Evolutionary conservation across 2,113 vertebrate species (phyloP).

Genomic region (Chamaetylas fuelleborni): DNA sequence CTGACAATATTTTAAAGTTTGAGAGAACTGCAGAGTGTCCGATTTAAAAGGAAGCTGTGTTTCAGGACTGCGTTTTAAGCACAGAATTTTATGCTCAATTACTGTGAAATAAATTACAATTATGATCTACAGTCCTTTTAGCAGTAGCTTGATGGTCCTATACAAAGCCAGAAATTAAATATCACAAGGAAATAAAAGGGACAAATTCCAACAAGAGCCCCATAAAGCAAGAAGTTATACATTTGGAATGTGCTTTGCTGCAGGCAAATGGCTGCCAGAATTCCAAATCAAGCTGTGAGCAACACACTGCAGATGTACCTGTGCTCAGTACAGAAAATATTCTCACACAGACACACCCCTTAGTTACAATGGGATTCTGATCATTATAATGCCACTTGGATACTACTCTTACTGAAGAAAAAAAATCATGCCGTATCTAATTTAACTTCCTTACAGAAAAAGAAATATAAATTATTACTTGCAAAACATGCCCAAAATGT

Average conservation of each 20-base stretch:
- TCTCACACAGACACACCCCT: not conserved
- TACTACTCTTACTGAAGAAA: not conserved
- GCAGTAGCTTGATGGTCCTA: not conserved
- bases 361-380: not conserved
- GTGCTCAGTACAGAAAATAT: not conserved
- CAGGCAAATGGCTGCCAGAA: not conserved
- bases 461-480: not conserved
- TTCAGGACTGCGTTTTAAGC: not conserved
- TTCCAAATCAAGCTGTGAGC: not conserved
- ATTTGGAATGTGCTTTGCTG: not conserved
- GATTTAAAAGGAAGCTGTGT: not conserved
- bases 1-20: not conserved
- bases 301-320: not conserved
- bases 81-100: not conserved
- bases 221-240: not conserved
- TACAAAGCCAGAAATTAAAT: not conserved
- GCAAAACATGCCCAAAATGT: not conserved
- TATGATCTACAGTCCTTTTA: not conserved
- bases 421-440: accelerated
- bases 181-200: not conserved
- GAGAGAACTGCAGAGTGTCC: not conserved
- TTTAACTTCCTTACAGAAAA: not conserved
- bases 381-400: not conserved
- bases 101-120: not conserved
- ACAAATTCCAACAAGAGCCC: not conserved